Evolutionary conservation across 2,113 vertebrate species (phyloP).

Genomic region (Diphyllodes magnificus): DNA sequence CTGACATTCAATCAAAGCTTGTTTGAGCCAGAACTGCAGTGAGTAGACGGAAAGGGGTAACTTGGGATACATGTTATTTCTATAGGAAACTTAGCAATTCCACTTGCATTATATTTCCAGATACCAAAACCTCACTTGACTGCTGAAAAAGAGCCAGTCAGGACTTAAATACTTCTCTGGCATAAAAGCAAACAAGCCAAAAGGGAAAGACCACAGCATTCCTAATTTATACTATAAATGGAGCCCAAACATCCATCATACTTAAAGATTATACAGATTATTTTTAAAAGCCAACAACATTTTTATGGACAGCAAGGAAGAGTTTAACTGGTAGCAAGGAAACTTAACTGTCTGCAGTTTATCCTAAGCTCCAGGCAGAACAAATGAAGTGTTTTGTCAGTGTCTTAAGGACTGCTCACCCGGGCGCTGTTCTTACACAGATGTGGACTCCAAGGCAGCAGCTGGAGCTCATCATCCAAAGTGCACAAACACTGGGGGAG

Average conservation of each 20-base stretch:
- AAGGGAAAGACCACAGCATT: not conserved
- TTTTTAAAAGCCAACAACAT: not conserved
- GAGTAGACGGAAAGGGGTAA: not conserved
- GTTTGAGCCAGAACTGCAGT: not conserved
- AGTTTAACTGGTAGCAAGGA: not conserved
- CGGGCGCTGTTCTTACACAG: accelerated
- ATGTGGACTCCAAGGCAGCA: not conserved
- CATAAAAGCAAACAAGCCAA: not conserved
- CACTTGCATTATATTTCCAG: not conserved
- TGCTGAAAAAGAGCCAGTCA: not conserved
- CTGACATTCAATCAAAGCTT: not conserved
- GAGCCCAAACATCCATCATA: not conserved
- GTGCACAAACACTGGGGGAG: not conserved
- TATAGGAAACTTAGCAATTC: not conserved
- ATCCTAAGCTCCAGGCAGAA: not conserved
- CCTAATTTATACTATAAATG: not conserved
- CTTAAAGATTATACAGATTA: not conserved
- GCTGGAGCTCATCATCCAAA: not conserved
- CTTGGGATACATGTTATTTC: not conserved
- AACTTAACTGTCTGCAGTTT: not conserved
- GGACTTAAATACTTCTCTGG: not conserved
- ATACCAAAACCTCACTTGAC: not conserved
- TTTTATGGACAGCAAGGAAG: not conserved
- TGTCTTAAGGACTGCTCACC: not conserved
- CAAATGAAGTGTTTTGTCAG: not conserved